A percentile compares a stretch with the other conserved stretches of the same genome.
phyloP scores from a whole-genome alignment of 2,113 vertebrate genomes.

The Poecile atricapillus region DNA sequence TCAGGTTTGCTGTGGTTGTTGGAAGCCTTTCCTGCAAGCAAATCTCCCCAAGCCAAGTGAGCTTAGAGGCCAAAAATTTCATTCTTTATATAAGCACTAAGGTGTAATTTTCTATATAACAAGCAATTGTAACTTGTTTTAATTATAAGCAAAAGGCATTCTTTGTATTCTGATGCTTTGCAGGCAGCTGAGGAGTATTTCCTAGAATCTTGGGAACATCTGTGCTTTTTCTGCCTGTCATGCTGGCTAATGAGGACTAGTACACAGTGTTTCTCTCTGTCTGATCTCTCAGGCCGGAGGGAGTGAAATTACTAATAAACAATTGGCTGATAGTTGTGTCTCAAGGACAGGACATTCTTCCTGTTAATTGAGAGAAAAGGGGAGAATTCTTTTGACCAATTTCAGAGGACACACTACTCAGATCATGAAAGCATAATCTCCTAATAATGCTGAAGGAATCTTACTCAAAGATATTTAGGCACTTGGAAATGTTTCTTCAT shows the following conservation, averaged over 20 bases:
- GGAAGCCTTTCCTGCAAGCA: background rate
- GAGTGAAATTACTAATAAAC: background rate
- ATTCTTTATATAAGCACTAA: background rate
- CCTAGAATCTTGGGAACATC: background rate
- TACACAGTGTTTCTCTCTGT: background rate
- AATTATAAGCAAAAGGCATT: background rate
- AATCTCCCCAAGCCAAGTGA: background rate
- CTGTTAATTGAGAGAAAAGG: background rate
- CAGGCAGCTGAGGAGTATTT: background rate
- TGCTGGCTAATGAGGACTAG: background rate
- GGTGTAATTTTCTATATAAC: background rate
- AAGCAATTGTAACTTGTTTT: background rate
- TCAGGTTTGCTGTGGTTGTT: background rate
- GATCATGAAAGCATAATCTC: background rate
- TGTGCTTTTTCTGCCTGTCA: background rate
- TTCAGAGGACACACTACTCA: rapidly evolving
- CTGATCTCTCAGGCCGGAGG: background rate
- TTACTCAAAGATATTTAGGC: background rate
- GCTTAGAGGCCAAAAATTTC: background rate
- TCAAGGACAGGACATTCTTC: slow-evolving; percentile 25
- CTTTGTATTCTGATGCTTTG: background rate
- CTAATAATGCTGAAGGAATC: background rate
- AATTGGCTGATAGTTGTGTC: background rate
- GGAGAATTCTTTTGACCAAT: background rate
- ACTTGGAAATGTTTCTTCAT: background rate